These are phyloP conservation scores for Rhagologus leucostigma DNA, from an alignment of 2,113 vertebrate species.

Conservation along the genomic window DNA sequence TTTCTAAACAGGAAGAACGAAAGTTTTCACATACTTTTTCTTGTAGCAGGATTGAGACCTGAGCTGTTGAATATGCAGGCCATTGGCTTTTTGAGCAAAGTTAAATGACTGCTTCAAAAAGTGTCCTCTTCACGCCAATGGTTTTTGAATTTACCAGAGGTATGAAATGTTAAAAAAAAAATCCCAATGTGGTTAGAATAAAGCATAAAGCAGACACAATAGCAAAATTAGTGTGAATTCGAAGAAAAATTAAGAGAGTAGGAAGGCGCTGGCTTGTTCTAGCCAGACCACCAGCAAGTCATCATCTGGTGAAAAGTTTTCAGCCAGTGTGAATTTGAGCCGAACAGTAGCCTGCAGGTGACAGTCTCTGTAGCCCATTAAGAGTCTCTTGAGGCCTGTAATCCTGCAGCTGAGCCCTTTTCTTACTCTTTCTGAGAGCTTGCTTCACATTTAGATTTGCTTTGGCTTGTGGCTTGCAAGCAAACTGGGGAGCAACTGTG, in stretches of 20 bases:
- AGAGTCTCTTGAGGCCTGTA: not conserved
- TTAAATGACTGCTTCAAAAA: not conserved
- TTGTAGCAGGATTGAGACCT: not conserved
- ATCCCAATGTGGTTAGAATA: not conserved
- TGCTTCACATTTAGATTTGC: not conserved
- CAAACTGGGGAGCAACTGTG: not conserved
- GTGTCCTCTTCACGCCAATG: not conserved
- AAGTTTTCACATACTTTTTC: not conserved
- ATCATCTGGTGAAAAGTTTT: slow-evolving; percentile 13
- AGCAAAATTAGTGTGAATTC: not conserved
- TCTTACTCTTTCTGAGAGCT: not conserved
- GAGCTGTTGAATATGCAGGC: not conserved
- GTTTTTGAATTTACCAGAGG: not conserved
- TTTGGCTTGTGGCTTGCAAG: not conserved
- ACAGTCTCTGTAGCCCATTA: slow-evolving; percentile 45
- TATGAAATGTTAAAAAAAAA: not conserved
- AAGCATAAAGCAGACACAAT: not conserved
- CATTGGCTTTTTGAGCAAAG: not conserved
- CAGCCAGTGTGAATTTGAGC: slow-evolving; percentile 25
- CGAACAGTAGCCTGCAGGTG: slow-evolving; percentile 14
- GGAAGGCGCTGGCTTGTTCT: not conserved
- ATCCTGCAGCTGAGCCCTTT: slow-evolving; percentile 40
- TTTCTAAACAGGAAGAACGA: not conserved
- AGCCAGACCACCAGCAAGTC: not conserved
- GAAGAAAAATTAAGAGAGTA: not conserved